phyloP scores from a whole-genome alignment of 2,888 invertebrate species.

The Limnephilus auricula region DNA sequence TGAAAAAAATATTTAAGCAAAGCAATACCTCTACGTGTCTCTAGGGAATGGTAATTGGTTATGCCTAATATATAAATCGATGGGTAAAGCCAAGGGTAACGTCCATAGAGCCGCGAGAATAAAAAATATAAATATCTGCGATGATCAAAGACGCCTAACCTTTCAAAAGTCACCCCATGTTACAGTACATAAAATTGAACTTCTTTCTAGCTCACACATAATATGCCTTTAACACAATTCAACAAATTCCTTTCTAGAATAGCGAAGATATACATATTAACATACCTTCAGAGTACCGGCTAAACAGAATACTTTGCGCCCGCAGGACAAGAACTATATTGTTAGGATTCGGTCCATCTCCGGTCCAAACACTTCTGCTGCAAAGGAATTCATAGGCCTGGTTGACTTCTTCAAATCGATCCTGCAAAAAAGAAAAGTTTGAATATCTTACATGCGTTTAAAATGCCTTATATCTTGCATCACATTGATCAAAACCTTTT shows the following conservation, averaged over 20 bases:
- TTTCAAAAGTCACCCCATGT: no score
- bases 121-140: no score
- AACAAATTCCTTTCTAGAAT: neutral
- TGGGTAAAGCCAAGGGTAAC: no score
- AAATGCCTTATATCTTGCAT: neutral
- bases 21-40: no score
- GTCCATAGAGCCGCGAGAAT: no score
- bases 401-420: constrained; percentile 97
- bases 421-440: constrained; percentile 75
- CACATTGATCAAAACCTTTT: neutral
- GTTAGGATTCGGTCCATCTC: constrained; percentile 95
- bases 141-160: no score
- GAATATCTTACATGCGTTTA: neutral
- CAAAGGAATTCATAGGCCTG: constrained; percentile 99
- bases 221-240: no score
- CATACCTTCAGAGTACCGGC: constrained; percentile 90
- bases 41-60: no score
- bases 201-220: no score
- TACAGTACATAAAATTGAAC: no score
- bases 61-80: no score
- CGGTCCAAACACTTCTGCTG: constrained; percentile 91
- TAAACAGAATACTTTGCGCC: constrained; percentile 96
- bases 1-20: no score
- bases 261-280: neutral
- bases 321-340: constrained; percentile 94